A percentile compares a stretch with the other conserved stretches of the same genome.
Conservation (phyloP, 2,797 vertebrate species). For the Hapalemur alaotrensis region DNA sequence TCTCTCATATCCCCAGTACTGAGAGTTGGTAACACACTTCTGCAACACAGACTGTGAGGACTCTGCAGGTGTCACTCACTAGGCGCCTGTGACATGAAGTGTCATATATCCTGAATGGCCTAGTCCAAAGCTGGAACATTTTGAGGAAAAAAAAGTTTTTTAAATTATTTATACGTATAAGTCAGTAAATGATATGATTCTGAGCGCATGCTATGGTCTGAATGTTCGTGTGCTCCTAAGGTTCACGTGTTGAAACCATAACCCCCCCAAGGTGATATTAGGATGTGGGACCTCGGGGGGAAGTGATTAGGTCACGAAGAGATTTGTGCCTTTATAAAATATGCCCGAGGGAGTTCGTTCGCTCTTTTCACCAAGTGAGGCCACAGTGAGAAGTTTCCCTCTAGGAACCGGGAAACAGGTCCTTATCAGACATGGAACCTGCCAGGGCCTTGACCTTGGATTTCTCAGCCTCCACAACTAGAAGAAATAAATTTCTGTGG, state of each 20-base stretch:
- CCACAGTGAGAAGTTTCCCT: too few species aligned
- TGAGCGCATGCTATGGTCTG: background rate
- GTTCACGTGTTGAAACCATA: background rate
- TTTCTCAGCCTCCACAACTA: background rate
- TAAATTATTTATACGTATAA: background rate
- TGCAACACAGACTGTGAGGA: background rate
- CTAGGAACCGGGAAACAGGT: rapidly evolving
- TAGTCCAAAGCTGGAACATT: background rate
- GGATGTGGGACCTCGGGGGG: rapidly evolving
- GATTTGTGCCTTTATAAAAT: background rate
- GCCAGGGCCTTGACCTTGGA: background rate
- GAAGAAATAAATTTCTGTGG: background rate
- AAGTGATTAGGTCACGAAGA: background rate
- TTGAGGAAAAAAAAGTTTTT: background rate
- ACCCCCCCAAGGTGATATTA: background rate
- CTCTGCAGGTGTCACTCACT: background rate
- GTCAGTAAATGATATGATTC: background rate
- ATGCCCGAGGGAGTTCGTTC: rapidly evolving
- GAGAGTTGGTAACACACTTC: background rate
- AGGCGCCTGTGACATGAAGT: background rate
- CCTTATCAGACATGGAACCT: background rate
- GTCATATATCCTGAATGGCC: background rate
- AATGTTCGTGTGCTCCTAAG: background rate
- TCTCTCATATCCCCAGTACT: background rate
- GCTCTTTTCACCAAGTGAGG: too few species aligned